These are phyloP conservation scores for Alectura lathami DNA, from an alignment of 2,113 vertebrate species.

Conservation along the genomic window DNA sequence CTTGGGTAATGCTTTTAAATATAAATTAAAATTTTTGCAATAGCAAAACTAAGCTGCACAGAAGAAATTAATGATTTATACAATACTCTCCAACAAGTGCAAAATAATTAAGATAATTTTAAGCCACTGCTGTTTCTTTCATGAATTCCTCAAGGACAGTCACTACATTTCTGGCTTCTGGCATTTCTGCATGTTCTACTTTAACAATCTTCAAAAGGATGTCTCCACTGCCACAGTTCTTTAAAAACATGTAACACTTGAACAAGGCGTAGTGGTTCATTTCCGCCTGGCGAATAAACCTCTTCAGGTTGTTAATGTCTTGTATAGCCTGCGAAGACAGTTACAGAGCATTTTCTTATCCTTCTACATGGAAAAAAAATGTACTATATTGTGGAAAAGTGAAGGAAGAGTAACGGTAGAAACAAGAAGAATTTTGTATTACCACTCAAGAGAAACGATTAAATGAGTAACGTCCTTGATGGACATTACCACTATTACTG, in stretches of 20 bases:
- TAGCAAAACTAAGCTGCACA: not conserved
- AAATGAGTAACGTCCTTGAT: not conserved
- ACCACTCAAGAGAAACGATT: not conserved
- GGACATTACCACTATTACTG: not conserved
- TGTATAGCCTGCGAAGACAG: conserved; percentile 89
- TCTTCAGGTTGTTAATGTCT: conserved; percentile 97
- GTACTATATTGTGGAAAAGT: not conserved
- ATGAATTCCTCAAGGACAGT: conserved; percentile 93
- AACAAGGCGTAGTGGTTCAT: conserved; percentile 96
- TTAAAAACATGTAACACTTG: conserved; percentile 92
- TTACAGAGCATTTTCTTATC: not conserved
- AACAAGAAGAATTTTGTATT: not conserved
- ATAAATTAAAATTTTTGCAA: conserved; percentile 21
- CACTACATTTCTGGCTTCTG: conserved; percentile 91
- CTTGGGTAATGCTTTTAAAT: conserved; percentile 20
- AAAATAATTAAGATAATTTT: not conserved
- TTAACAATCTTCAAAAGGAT: conserved; percentile 90
- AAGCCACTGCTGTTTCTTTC: conserved; percentile 72
- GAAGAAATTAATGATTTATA: not conserved
- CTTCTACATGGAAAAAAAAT: not conserved
- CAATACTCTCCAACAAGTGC: not conserved
- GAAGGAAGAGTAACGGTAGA: not conserved
- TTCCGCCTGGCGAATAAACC: conserved; percentile 94
- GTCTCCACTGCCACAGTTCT: conserved; percentile 92
- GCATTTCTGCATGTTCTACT: conserved; percentile 91